These are phyloP conservation scores for Marasmarcha lunaedactyla DNA, from an alignment of 2,888 invertebrate species.

Conservation along the genomic window DNA sequence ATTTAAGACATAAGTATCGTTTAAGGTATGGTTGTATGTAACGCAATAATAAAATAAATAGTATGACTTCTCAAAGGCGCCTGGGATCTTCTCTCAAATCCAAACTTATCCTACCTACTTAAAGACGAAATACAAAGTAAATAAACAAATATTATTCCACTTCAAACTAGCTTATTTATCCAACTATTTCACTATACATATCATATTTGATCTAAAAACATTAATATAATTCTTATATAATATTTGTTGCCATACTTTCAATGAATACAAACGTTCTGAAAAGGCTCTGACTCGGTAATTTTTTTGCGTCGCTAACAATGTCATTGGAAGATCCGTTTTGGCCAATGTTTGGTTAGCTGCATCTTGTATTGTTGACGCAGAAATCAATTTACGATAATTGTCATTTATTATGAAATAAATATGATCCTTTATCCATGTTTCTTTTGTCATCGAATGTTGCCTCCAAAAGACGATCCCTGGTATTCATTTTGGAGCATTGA, in stretches of 20 bases:
- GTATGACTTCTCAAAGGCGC: too few species aligned
- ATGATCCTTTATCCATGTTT: constrained; percentile 53
- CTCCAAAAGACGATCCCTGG: constrained; percentile 37
- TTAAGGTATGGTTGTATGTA: too few species aligned
- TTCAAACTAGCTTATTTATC: not conserved
- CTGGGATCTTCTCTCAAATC: too few species aligned
- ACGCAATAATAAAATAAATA: too few species aligned
- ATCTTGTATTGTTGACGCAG: constrained; percentile 48
- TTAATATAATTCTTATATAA: constrained; percentile 31
- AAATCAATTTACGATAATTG: constrained; percentile 70
- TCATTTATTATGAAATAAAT: constrained; percentile 71
- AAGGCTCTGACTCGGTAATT: constrained; percentile 23
- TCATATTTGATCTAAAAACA: constrained; percentile 24
- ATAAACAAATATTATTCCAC: too few species aligned
- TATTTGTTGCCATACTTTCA: constrained; percentile 52
- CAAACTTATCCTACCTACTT: too few species aligned
- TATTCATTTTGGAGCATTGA: constrained; percentile 41
- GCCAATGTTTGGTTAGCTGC: constrained; percentile 79
- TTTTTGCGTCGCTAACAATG: constrained; percentile 45
- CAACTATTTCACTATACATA: constrained; percentile 4
- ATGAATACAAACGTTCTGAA: constrained; percentile 46
- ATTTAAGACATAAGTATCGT: too few species aligned
- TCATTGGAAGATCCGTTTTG: constrained; percentile 63
- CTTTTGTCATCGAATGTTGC: constrained; percentile 34
- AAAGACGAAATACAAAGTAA: too few species aligned